Conservation (phyloP, 2,113 vertebrate species). For the Beaufortia kweichowensis region DNA sequence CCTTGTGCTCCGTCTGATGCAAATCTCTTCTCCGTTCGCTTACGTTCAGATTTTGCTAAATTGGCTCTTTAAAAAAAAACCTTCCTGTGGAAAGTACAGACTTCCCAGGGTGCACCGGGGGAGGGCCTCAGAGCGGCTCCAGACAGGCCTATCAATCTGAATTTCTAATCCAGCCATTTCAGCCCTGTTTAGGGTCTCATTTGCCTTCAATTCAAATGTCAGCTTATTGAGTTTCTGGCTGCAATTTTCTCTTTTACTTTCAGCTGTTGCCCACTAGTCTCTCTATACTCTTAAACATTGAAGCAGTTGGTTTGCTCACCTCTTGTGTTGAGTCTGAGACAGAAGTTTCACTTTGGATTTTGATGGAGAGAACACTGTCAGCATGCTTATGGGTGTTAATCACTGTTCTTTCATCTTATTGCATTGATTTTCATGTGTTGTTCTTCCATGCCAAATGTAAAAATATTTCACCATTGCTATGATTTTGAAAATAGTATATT, state of each 20-base stretch:
- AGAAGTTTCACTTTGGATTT: conserved; percentile 3
- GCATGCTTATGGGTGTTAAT: neutral
- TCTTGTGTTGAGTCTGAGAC: neutral
- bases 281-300: neutral
- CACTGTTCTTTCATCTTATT: conserved; percentile 1
- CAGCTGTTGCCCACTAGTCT: neutral
- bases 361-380: neutral
- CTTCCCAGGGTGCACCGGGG: conserved; percentile 35
- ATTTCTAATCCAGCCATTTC: conserved; percentile 55
- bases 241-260: neutral
- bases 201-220: conserved; percentile 53
- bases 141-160: conserved; percentile 51
- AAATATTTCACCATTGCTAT: neutral
- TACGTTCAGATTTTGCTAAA: conserved; percentile 42
- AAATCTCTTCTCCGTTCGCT: conserved; percentile 15
- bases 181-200: conserved; percentile 47
- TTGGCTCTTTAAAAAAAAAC: conserved; percentile 35
- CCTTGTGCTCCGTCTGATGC: conserved; percentile 19
- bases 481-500: neutral
- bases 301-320: conserved; percentile 28
- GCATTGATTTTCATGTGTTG: neutral
- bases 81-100: conserved; percentile 31
- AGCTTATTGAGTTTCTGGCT: conserved; percentile 50
- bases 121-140: conserved; percentile 4
- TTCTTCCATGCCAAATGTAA: no score